A percentile compares a stretch with the other conserved stretches of the same genome.
Conservation (phyloP, 2,113 vertebrate species). For the Oreotrochilus melanogaster region DNA sequence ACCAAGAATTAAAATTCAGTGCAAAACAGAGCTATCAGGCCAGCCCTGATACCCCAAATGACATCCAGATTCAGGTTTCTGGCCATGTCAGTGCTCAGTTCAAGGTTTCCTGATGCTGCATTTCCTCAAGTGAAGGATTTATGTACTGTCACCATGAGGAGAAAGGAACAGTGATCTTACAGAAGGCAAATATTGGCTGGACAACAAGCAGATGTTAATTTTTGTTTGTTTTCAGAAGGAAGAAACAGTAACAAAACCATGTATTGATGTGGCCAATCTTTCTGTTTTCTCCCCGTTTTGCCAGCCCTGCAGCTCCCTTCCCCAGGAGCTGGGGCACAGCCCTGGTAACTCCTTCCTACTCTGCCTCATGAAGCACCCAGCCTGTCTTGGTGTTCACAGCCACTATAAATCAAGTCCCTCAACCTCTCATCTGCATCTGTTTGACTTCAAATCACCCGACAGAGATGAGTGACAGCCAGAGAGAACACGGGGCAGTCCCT, state of each 20-base stretch:
- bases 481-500: neutral
- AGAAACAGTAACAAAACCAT: neutral
- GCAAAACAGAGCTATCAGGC: neutral
- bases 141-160: neutral
- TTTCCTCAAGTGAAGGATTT: neutral
- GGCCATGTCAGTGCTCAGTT: neutral
- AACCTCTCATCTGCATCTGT: neutral
- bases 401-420: neutral
- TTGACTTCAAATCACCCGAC: neutral
- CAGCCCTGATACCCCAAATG: neutral
- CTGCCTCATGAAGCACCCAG: neutral
- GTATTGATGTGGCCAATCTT: neutral
- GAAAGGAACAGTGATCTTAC: neutral
- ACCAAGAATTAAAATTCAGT: neutral
- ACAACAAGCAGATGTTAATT: neutral
- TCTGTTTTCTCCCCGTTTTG: neutral
- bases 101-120: neutral
- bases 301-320: neutral
- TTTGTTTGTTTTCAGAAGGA: neutral
- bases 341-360: neutral
- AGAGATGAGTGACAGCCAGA: neutral
- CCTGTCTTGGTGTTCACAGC: neutral
- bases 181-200: neutral
- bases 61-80: neutral
- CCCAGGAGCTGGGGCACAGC: rapidly evolving